Percentiles rank a stretch among this genome's conserved stretches.
Evolutionary conservation across 1,140 invertebrate species (phyloP).

Genomic region (Drosophila orosa): DNA sequence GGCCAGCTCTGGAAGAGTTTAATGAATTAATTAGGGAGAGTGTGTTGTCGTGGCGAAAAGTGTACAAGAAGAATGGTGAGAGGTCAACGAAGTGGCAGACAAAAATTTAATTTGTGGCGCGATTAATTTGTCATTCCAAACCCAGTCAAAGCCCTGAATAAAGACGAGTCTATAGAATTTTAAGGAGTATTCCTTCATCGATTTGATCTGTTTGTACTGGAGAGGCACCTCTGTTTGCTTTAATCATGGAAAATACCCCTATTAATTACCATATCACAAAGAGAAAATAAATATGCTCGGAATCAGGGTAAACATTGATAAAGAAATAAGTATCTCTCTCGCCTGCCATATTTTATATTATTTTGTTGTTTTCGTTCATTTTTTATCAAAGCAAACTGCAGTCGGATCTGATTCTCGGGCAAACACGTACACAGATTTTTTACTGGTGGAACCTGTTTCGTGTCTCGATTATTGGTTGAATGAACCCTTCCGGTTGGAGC

Average conservation of each 20-base stretch:
- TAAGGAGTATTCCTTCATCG: constrained; percentile 10
- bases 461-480: constrained; percentile 70
- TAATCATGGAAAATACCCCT: constrained; percentile 36
- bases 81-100: constrained; percentile 46
- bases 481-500: constrained; percentile 67
- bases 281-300: constrained; percentile 41
- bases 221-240: constrained; percentile 20
- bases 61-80: constrained; percentile 14
- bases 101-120: constrained; percentile 10
- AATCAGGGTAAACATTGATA: constrained; percentile 54
- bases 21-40: constrained; percentile 48
- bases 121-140: not conserved
- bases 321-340: constrained; percentile 10
- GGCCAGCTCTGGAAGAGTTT: constrained; percentile 31
- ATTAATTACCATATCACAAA: constrained; percentile 36
- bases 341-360: constrained; percentile 32
- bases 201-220: constrained; percentile 17
- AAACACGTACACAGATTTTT: constrained; percentile 61
- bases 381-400: constrained; percentile 60
- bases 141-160: not conserved
- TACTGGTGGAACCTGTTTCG: constrained; percentile 64
- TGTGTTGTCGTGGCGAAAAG: constrained; percentile 1
- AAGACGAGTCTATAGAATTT: not conserved
- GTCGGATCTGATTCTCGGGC: constrained; percentile 42
- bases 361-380: constrained; percentile 17